Base-by-base conservation (phyloP, 2,113 vertebrate genomes). In the Leptobrachium leishanense region DNA sequence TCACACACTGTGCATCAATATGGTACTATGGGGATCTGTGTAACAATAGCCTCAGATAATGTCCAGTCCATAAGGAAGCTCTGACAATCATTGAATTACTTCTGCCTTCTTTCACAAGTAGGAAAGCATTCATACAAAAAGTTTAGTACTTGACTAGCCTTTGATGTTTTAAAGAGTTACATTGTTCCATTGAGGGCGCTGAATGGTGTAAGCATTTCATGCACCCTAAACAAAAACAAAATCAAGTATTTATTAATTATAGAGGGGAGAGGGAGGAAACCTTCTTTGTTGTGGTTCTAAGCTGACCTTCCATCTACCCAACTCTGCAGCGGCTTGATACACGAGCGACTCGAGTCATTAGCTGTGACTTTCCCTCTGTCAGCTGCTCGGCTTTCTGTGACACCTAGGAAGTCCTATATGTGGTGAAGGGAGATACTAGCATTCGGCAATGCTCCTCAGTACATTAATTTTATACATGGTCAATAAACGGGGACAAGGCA, bases 41-140 rank as follows among this genome's bases (percentile, higher is more conserved):
- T 4, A 71, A 70, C 0, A 72, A 1, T 64, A 68, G 43, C 55
- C 54, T 79, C 6, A 82, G 67, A 81, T 76, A 79, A 81, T 8
- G 6, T 39, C 68, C 65, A 82, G 59, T 68, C 43, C 0, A 75
- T 54, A 84, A 77, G 40, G 70, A 84, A 85, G 65, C 62, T 77
- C 5, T 9, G 76, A 15, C 8, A 86, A 77, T 81, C 57, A 67
- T 55, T 63, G 78, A 82, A 78, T 82, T 85, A 2, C 42, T 85
- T 84, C 77, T 82, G 40, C 57, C 77, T 69, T 72, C 76, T 57
- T 0, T 0, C n/a, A 15, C 9, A 40, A 82, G 85, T 83, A 74
- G 82, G 40, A 31, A 85, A 85, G 6, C 74, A 68, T 6, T n/a
- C 3, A 82, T 12, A 79, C 83, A 83, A 76, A 70, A 41, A 69